Evolutionary conservation across 2,888 invertebrate species (phyloP).

Genomic region (Hyalella azteca): DNA sequence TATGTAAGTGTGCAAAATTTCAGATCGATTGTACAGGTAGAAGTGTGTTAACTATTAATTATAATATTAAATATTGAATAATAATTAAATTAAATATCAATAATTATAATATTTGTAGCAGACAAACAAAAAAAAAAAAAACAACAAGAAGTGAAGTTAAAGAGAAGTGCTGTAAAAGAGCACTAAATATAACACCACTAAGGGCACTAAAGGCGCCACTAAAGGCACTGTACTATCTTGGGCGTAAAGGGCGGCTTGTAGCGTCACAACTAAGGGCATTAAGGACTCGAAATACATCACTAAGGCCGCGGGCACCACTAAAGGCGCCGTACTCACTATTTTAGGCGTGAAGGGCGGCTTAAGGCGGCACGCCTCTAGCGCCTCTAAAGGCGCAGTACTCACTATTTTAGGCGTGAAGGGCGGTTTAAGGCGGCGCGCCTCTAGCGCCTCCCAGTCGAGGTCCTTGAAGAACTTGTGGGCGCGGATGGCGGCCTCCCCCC

Average conservation of each 20-base stretch:
- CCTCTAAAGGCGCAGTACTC: conserved; percentile 67
- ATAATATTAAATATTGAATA: no score
- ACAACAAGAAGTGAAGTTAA: no score
- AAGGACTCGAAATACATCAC: neutral
- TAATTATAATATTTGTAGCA: no score
- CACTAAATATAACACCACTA: no score
- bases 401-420: conserved; percentile 99
- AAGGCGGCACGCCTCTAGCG: conserved; percentile 85
- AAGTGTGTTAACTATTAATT: no score
- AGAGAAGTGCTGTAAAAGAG: no score
- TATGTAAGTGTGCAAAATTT: no score
- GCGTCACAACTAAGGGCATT: neutral
- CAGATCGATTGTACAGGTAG: no score
- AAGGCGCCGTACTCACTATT: conserved; percentile 75
- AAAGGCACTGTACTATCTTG: conserved; percentile 79
- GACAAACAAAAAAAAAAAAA: no score
- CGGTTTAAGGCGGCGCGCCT: conserved; percentile 87
- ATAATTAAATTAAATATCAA: no score
- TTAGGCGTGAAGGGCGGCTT: conserved; percentile 98
- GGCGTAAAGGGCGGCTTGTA: conserved; percentile 98
- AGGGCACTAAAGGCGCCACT: no score
- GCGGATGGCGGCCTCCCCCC: conserved; percentile 83
- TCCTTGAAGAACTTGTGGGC: conserved; percentile 91
- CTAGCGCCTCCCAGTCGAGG: conserved; percentile 95
- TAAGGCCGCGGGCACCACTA: neutral